These are phyloP conservation scores for Typhlomys cinereus DNA, from an alignment of 2,113 vertebrate species.

Conservation along the genomic window DNA sequence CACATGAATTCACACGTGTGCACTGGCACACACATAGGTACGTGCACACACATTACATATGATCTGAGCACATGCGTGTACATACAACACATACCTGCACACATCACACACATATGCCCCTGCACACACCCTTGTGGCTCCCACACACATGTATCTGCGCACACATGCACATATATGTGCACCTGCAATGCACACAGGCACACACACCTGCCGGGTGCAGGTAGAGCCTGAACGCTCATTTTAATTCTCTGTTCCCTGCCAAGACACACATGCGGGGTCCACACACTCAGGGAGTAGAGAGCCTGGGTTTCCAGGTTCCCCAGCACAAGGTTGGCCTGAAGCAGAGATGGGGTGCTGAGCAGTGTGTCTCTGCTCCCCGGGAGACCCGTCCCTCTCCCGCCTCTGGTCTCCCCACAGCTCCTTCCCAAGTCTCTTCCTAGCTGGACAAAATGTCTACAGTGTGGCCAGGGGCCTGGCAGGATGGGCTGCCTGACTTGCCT, in stretches of 20 bases:
- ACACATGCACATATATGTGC: no score
- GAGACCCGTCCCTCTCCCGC: background rate
- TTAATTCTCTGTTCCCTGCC: background rate
- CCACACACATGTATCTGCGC: no score
- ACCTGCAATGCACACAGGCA: no score
- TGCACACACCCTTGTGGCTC: no score
- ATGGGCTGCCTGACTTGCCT: background rate
- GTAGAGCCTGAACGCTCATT: background rate
- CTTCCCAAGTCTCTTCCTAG: background rate
- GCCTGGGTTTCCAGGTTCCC: background rate
- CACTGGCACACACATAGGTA: background rate
- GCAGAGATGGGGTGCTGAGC: background rate
- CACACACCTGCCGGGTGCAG: background rate
- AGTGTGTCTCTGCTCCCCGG: background rate
- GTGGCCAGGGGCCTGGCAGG: background rate
- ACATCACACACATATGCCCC: no score
- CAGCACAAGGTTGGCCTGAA: background rate
- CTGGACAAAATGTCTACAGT: slow-evolving; percentile 54
- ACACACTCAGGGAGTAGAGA: background rate
- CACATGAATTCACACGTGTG: no score
- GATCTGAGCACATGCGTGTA: no score
- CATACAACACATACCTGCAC: background rate
- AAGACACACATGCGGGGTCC: background rate
- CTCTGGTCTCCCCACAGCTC: background rate
- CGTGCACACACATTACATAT: no score